Evolutionary conservation across 2,888 invertebrate species (phyloP).

Genomic region (Mesochorus sp.): DNA sequence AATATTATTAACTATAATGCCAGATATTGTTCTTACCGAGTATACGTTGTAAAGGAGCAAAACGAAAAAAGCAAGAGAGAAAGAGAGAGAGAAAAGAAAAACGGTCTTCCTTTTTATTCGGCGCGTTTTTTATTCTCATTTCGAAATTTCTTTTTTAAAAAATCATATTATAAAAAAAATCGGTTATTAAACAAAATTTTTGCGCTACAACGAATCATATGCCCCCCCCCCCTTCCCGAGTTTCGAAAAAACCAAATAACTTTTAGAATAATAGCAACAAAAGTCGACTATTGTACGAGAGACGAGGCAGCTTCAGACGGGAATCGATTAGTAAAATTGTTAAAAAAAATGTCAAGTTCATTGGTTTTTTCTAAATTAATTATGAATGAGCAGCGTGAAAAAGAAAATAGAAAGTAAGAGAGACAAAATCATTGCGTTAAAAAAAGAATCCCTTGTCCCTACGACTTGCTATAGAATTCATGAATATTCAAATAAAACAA

Average conservation of each 20-base stretch:
- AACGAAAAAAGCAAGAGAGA: not conserved
- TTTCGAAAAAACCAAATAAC: conserved; percentile 38
- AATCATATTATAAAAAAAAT: too few relatives aligned
- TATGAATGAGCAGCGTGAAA: not conserved
- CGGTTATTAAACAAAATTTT: conserved; percentile 21
- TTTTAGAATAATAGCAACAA: conserved; percentile 39
- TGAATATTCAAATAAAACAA: conserved; percentile 11
- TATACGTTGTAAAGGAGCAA: conserved; percentile 20
- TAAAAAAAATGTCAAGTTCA: too few relatives aligned
- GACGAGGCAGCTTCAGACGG: not conserved
- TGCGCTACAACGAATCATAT: conserved; percentile 36
- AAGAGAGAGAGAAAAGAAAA: conserved; percentile 5
- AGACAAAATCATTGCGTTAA: conserved; percentile 29
- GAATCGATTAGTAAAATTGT: conserved; percentile 14
- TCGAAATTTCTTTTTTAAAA: conserved; percentile 16
- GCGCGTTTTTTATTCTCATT: conserved; percentile 26
- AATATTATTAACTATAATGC: conserved; percentile 32
- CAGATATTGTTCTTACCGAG: conserved; percentile 50
- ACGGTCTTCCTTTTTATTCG: conserved; percentile 58
- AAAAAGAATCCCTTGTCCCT: conserved; percentile 19
- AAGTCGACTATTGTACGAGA: conserved; percentile 10
- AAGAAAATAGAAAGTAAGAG: not conserved
- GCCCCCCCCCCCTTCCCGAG: too few relatives aligned
- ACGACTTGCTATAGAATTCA: not conserved
- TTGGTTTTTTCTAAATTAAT: too few relatives aligned